phyloP scores from a whole-genome alignment of 2,113 vertebrate genomes.

The Psophia crepitans region DNA sequence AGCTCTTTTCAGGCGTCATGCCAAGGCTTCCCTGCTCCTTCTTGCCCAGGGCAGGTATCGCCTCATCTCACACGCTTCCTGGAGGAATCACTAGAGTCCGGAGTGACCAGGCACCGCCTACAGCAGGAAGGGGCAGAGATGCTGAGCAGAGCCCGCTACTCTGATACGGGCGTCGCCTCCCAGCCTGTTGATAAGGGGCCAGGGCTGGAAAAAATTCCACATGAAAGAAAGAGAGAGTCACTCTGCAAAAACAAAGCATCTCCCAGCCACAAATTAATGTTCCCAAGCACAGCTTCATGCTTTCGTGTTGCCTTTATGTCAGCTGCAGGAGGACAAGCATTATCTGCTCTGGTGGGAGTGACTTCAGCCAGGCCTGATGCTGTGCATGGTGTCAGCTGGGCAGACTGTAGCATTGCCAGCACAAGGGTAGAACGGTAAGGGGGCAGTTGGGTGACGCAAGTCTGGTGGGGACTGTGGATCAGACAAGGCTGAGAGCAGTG shows the following conservation, averaged over 20 bases:
- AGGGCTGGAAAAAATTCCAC: neutral
- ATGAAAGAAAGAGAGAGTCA: neutral
- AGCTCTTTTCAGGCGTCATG: neutral
- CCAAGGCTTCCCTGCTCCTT: neutral
- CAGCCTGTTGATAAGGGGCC: neutral
- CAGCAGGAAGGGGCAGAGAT: neutral
- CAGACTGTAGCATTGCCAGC: neutral
- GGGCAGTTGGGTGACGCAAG: neutral
- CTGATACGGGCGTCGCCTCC: neutral
- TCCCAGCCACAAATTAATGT: neutral
- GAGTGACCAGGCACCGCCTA: neutral
- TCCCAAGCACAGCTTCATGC: neutral
- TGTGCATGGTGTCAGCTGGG: accelerated
- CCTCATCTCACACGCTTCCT: neutral
- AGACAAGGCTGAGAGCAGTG: neutral
- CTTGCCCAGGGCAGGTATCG: neutral
- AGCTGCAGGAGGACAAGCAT: neutral
- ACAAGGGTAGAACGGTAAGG: neutral
- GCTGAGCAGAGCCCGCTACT: neutral
- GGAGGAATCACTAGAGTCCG: neutral
- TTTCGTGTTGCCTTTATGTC: neutral
- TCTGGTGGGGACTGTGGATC: neutral
- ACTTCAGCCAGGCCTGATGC: neutral
- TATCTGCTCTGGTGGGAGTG: accelerated
- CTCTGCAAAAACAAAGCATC: neutral